phyloP scores from a whole-genome alignment of 2,888 invertebrate species.

The Phyllotreta striolata region DNA sequence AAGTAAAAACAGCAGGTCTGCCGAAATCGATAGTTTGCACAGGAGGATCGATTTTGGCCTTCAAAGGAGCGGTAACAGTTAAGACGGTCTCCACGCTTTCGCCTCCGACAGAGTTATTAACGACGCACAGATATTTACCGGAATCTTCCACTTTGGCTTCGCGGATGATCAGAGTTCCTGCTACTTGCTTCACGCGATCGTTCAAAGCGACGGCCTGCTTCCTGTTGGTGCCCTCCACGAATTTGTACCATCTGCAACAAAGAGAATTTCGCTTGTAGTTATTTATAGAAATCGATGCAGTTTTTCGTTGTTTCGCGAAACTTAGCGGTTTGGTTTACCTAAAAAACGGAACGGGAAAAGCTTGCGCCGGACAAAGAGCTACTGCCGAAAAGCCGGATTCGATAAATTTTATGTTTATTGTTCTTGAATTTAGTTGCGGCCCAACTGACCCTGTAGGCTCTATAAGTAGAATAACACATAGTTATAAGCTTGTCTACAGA shows the following conservation, averaged over 20 bases:
- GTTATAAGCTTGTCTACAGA: too few species aligned
- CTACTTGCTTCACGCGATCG: constrained; percentile 90
- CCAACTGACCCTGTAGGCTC: constrained; percentile 74
- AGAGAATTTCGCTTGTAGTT: constrained; percentile 3
- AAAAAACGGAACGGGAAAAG: constrained; percentile 76
- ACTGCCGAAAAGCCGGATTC: constrained; percentile 59
- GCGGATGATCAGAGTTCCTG: constrained; percentile 91
- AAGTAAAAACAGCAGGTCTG: constrained; percentile 89
- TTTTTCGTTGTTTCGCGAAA: neutral
- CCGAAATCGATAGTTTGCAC: constrained; percentile 92
- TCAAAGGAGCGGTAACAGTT: constrained; percentile 90
- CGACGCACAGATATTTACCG: constrained; percentile 93
- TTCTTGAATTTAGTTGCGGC: constrained; percentile 69
- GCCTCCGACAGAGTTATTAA: constrained; percentile 93
- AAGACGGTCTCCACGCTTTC: constrained; percentile 92
- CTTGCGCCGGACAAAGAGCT: constrained; percentile 77
- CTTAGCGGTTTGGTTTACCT: constrained; percentile 66
- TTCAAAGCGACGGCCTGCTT: constrained; percentile 90
- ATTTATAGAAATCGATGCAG: neutral
- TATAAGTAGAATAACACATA: constrained; percentile 50
- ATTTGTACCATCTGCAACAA: constrained; percentile 93
- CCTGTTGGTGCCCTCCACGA: constrained; percentile 84
- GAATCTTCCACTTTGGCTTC: constrained; percentile 92
- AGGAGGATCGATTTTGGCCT: constrained; percentile 87
- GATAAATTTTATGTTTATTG: constrained; percentile 62